Base-by-base conservation (phyloP, 1,140 invertebrate genomes). In the Tribolium madens region DNA sequence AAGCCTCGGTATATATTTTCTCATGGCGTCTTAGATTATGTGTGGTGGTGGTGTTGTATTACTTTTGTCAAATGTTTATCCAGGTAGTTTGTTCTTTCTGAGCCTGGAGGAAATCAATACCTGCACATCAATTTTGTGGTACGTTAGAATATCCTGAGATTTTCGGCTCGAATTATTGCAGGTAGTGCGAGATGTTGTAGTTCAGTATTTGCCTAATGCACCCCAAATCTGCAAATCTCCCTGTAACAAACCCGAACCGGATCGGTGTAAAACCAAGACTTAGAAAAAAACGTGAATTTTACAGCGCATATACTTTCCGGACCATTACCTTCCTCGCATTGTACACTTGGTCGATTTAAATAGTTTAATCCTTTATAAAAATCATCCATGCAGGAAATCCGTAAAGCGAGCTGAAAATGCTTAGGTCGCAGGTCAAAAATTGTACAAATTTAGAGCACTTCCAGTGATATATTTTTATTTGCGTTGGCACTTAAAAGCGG, bases 281-380 rank as follows among this genome's bases (percentile, higher is more conserved):
- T n/a, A n/a, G n/a, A n/a, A n/a, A 33, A 33, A 64, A 33, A 12
- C 57, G 36, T 36, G 57, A 64, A 64, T 64, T 64, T 64, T 64
- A 64, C 57, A 64, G 57, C n/a, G 57, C n/a, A 64, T 64, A 64
- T 33, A 64, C n/a, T 33, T 64, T 64, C 57, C 57, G 12, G 26
- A 42, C 57, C 57, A 64, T 64, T 64, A 64, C 14, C 13, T 64
- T 42, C 6, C 26, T 31, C 57, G 26, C 21, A 33, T 12, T 12
- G 57, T 64, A 14, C 57, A 64, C 57, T 64, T 64, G 57, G 57
- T 31, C 18, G 57, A 33, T 64, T 64, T 64, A 64, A 64, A 33
- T 64, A 33, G 57, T 33, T 33, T 64, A 64, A 64, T 64, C 57
- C 57, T 33, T 64, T 64, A 57, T 57, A 31, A 64, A 64, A 64